A percentile compares a stretch with the other conserved stretches of the same genome.
These are phyloP conservation scores for Caerostris darwini DNA, from an alignment of 1,140 invertebrate genomes.

Conservation along the genomic window DNA sequence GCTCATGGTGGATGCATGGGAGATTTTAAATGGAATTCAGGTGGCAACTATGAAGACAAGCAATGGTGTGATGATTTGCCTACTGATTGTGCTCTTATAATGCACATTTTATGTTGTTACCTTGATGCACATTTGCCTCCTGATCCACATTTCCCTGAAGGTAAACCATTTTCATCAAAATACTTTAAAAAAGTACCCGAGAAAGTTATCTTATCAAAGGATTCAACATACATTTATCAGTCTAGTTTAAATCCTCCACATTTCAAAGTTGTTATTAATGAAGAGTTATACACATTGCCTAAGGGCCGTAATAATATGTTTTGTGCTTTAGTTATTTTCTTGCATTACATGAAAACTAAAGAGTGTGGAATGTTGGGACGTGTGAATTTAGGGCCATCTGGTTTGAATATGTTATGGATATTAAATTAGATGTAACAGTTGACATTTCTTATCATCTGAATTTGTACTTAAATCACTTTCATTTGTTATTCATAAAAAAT, in stretches of 20 bases:
- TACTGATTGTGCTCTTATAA: conserved; percentile 88
- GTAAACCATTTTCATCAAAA: conserved; percentile 88
- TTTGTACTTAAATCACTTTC: neutral
- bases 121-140: conserved; percentile 90
- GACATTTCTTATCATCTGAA: neutral
- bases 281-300: conserved; percentile 86
- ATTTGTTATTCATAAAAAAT: neutral
- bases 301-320: conserved; percentile 92
- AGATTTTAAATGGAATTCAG: conserved; percentile 91
- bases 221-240: conserved; percentile 82
- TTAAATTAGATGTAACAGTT: conserved; percentile 82
- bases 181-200: conserved; percentile 85
- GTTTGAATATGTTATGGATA: conserved; percentile 90
- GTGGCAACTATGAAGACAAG: conserved; percentile 87
- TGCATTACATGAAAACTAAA: conserved; percentile 86
- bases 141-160: conserved; percentile 88
- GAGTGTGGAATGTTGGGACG: conserved; percentile 89
- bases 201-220: conserved; percentile 83
- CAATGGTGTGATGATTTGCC: conserved; percentile 90
- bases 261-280: conserved; percentile 86
- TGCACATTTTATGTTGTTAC: conserved; percentile 91
- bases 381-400: conserved; percentile 89
- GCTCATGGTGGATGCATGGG: conserved; percentile 90
- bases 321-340: conserved; percentile 89
- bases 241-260: conserved; percentile 87